phyloP scores from a whole-genome alignment of 2,797 vertebrate genomes.

The Phrynocephalus vlangalii region DNA sequence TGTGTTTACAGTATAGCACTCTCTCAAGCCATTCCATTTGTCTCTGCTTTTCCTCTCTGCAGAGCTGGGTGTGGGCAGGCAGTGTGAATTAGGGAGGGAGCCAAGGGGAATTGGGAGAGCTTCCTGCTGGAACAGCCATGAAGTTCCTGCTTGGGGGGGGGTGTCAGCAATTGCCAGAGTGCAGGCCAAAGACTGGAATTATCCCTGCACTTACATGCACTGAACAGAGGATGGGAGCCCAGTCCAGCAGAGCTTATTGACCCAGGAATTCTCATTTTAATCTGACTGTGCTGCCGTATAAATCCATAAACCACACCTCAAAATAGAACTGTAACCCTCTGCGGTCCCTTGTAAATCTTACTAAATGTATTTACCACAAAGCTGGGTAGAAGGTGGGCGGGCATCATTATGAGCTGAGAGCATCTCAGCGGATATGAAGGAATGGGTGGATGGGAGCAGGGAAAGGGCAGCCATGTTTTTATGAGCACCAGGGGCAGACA shows the following conservation, averaged over 20 bases:
- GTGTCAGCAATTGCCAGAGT: not conserved
- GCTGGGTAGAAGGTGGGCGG: constrained; percentile 8
- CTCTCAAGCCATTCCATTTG: no score
- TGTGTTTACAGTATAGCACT: not conserved
- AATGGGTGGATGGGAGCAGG: not conserved
- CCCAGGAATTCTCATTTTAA: constrained; percentile 12
- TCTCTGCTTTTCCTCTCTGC: not conserved
- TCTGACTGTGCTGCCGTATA: constrained; percentile 2
- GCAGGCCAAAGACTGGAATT: not conserved
- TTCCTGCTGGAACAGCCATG: not conserved
- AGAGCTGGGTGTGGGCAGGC: not conserved
- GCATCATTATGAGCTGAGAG: not conserved
- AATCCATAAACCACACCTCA: constrained; percentile 23
- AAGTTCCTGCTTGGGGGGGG: not conserved
- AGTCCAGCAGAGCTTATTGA: not conserved
- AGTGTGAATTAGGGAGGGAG: not conserved
- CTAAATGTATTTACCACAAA: constrained; percentile 34
- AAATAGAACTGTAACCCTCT: constrained; percentile 3
- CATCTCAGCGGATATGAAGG: not conserved
- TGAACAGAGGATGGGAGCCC: not conserved
- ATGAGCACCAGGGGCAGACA: not conserved
- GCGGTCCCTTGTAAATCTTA: constrained; percentile 25
- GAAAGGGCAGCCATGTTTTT: not conserved
- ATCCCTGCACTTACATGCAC: not conserved
- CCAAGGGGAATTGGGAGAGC: not conserved